Evolutionary conservation across 64 coral and sea anemone species (phyloP), one percentile per base, ranked within the genome.

Genomic region (Cladopsammia gracilis): DNA sequence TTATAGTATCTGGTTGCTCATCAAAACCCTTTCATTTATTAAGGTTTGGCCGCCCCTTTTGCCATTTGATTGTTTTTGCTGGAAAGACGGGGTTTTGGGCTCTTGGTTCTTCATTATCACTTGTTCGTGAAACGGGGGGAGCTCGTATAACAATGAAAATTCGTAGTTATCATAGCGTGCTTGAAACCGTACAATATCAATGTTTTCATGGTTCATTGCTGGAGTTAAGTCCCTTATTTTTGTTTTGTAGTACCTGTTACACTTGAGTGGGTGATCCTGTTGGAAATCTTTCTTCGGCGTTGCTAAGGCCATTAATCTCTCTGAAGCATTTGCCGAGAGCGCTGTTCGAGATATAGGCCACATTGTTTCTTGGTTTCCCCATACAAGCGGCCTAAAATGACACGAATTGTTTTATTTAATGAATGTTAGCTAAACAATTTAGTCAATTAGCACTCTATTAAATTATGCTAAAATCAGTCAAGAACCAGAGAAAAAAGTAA

Each of bases 321-420:
- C 78, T 8, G 94, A 70, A 11, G 80, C 49, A 78, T 74, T 86
- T 6, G 51, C 60, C n/a, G 79, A 79, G 2, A 87, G 43, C 22
- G 94, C 82, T 49, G 73, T 20, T 71, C 73, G 76, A 62, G 80
- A 87, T 24, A 95, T 25, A 3, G 88, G 79, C 57, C 88, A 87
- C 68, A 95, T 70, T 20, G 67, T 86, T 56, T 81, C 75, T 62
- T 95, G 94, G 26, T 87, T 90, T 64, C 94, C 94, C 94, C 94
- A 95, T 7, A 74, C 68, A 26, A 95, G 65, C 10, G 79, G 88
- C 88, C 94, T 95, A 26, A 62, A 76, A 93, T 12, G 48, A 34
- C 34, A 34, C 8, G 64, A 86, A 61, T 71, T n/a, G 4, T 13
- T n/a, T 25, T 49, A 3, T 72, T 26, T 4, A 76, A 77, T 50